These are phyloP conservation scores for Psittacula derbiana DNA, from an alignment of 2,797 vertebrate genomes.

Conservation along the genomic window DNA sequence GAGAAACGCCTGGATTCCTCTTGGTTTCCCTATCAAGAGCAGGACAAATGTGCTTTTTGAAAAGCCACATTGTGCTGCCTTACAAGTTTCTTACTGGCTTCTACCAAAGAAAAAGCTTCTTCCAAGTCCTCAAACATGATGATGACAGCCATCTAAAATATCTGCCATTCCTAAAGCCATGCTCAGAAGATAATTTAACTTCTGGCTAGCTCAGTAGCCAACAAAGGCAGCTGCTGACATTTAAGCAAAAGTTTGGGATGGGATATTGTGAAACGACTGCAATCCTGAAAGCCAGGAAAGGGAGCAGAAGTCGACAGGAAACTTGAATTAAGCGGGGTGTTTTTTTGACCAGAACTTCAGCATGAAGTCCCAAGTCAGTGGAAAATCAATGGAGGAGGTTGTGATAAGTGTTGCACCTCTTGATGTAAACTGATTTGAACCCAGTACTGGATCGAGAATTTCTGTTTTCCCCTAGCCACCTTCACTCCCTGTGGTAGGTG, in stretches of 20 bases:
- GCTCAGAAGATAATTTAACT: not conserved
- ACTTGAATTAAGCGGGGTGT: rapidly evolving
- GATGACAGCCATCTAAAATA: not conserved
- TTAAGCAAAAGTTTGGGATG: not conserved
- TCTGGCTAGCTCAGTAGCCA: not conserved
- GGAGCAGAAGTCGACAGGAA: not conserved
- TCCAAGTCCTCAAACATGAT: not conserved
- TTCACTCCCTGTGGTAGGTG: rapidly evolving
- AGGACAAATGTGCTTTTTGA: not conserved
- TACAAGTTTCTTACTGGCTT: not conserved
- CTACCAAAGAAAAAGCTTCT: not conserved
- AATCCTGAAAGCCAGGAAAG: not conserved
- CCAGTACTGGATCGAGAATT: not conserved
- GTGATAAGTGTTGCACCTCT: not conserved
- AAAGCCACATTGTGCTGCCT: not conserved
- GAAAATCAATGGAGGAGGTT: not conserved
- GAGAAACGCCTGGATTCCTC: not conserved
- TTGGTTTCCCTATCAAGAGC: not conserved
- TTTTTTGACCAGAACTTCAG: not conserved
- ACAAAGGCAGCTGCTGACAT: not conserved
- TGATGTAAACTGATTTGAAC: not conserved
- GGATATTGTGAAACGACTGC: not conserved
- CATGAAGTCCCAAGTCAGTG: not conserved
- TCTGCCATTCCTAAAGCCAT: not conserved
- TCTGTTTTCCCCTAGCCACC: not conserved